A percentile compares a stretch with the other conserved stretches of the same genome.
Evolutionary conservation across 1,140 invertebrate species (phyloP).

Genomic region (Drosophila neocordata): DNA sequence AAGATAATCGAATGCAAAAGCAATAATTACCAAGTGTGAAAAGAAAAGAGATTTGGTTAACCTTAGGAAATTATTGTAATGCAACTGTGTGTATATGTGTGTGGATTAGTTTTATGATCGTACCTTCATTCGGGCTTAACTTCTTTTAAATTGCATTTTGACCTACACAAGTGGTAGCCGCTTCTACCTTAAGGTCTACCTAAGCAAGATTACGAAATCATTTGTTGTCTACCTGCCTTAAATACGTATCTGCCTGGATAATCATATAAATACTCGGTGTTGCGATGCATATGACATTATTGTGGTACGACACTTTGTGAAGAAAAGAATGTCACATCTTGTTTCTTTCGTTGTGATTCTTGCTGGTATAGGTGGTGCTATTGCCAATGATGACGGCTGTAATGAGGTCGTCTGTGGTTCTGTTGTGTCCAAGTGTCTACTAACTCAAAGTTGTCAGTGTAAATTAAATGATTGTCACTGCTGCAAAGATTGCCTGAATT

Average conservation of each 20-base stretch:
- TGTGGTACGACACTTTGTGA: conserved; percentile 1
- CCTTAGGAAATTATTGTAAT: too few relatives aligned
- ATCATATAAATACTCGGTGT: conserved; percentile 28
- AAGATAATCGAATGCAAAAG: neutral
- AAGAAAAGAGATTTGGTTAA: too few relatives aligned
- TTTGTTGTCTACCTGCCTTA: conserved; percentile 23
- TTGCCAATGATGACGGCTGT: conserved; percentile 61
- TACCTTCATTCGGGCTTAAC: too few relatives aligned
- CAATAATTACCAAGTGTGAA: neutral
- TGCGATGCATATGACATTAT: conserved; percentile 30
- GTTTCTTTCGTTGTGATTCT: conserved; percentile 13
- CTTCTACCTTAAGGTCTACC: neutral
- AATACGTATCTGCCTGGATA: neutral
- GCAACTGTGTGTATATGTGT: too few relatives aligned
- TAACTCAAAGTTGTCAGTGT: conserved; percentile 97
- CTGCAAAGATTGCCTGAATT: conserved; percentile 95
- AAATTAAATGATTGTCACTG: conserved; percentile 95
- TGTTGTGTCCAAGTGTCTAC: conserved; percentile 97
- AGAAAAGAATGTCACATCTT: conserved; percentile 18
- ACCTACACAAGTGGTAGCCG: too few relatives aligned
- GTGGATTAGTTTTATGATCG: too few relatives aligned
- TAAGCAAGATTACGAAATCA: neutral
- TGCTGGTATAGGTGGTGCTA: neutral
- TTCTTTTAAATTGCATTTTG: too few relatives aligned
- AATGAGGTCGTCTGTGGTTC: conserved; percentile 84